Conservation (phyloP, 2,888 invertebrate species). For the Cheilosia vulpina region DNA sequence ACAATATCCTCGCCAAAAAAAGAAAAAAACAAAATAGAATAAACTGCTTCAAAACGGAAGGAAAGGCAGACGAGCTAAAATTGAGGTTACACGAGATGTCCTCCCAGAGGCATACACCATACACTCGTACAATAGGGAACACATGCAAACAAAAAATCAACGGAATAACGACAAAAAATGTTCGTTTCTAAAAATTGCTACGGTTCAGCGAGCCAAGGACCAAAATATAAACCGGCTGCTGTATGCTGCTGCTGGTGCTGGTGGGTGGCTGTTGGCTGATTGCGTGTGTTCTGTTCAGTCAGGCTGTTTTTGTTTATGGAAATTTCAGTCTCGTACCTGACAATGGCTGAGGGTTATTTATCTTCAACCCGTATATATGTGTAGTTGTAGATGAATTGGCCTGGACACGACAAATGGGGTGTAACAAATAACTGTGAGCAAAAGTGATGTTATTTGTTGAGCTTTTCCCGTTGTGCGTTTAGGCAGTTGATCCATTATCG, state of each 20-base stretch:
- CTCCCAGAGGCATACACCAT: slow-evolving; percentile 20
- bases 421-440: slow-evolving; percentile 28
- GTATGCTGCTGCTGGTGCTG: neutral
- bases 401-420: slow-evolving; percentile 61
- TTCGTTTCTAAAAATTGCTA: slow-evolving; percentile 36
- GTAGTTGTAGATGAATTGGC: slow-evolving; percentile 8
- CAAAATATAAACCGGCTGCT: slow-evolving; percentile 20
- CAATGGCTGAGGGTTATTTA: slow-evolving; percentile 48
- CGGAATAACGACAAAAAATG: slow-evolving; percentile 13
- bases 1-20: slow-evolving; percentile 8
- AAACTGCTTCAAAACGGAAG: slow-evolving; percentile 47
- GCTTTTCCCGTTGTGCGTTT: neutral
- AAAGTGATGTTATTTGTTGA: neutral
- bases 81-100: slow-evolving; percentile 43
- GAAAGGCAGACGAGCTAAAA: slow-evolving; percentile 48
- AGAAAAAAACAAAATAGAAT: neutral
- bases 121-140: neutral
- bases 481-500: neutral
- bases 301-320: slow-evolving; percentile 39
- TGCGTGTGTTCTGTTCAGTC: neutral
- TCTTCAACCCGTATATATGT: slow-evolving; percentile 23
- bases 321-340: slow-evolving; percentile 47
- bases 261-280: neutral
- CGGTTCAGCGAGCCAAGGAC: slow-evolving; percentile 36
- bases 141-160: slow-evolving; percentile 17